Base-by-base conservation (phyloP, 2,797 vertebrate genomes). In the Enteromius thamalakanensis region DNA sequence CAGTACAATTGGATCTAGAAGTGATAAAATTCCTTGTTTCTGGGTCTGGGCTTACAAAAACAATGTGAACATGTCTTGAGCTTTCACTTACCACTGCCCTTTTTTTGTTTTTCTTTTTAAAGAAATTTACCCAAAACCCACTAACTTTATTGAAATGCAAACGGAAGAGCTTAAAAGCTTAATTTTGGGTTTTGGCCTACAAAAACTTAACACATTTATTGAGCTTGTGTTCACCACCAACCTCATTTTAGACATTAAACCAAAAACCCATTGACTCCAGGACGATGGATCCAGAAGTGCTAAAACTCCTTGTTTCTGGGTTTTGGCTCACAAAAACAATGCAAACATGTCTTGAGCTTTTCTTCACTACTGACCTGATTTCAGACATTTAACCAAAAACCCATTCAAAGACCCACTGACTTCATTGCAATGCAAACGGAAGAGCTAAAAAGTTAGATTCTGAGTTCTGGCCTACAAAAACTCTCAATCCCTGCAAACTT, bases 391-490 rank as follows among this genome's bases (percentile, higher is more conserved):
- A 37, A 37, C 15, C 62, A 9, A 65, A 64, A 32, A 32, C 11
- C 51, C 51, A n/a, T 47, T n/a, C 62, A 17, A 65, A 64, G 8
- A 32, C 19, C 51, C 51, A n/a, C 70, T n/a, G 49, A 55, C 71
- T 23, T 37, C 49, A 37, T 12, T 49, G 32, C 29, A 12, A 14
- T 8, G 19, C 17, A 53, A 71, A 15, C 6, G 15, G 1, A 71
- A 29, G 15, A 5, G 7, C 69, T 29, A 29, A 49, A 32, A 51
- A 3, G 70, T 47, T 72, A 0, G 19, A 34, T 34, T 55, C 51
- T 34, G 34, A 51, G 6, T 75, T 75, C 23, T 32, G 32, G 72
- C 32, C 72, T 15, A 75, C 51, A 75, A 55, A 55, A 75, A 37
- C 72, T 15, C 51, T 1, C n/a, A 6, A 55, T 55, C 49, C 51